phyloP scores from a whole-genome alignment of 1,140 invertebrate species.

The Elymnias hypermnestra region DNA sequence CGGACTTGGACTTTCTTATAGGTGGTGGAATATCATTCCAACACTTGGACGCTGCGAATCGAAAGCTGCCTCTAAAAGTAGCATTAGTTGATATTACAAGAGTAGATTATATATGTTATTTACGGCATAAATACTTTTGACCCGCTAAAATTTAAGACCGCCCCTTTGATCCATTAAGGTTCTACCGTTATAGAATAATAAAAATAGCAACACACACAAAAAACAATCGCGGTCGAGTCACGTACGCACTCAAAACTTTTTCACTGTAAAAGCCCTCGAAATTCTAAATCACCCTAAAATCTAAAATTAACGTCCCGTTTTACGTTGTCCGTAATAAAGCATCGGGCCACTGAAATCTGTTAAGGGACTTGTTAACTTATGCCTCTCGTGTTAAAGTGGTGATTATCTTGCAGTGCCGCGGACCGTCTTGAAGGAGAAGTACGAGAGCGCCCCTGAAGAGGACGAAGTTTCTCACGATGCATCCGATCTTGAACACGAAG shows the following conservation, averaged over 20 bases:
- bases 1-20: no score
- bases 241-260: constrained; percentile 39
- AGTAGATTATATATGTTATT: no score
- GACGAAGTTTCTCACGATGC: constrained; percentile 79
- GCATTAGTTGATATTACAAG: no score
- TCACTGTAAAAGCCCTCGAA: constrained; percentile 25
- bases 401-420: constrained; percentile 84
- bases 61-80: no score
- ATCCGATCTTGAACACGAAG: constrained; percentile 71
- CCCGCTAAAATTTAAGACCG: no score
- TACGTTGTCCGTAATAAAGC: constrained; percentile 26
- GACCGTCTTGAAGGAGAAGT: constrained; percentile 88
- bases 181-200: no score
- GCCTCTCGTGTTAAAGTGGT: constrained; percentile 25
- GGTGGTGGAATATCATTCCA: no score
- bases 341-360: constrained; percentile 19
- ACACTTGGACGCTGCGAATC: no score
- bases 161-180: no score
- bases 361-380: constrained; percentile 24
- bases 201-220: constrained; percentile 10
- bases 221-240: constrained; percentile 23
- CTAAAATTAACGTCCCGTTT: constrained; percentile 58
- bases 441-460: constrained; percentile 83
- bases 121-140: no score
- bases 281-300: constrained; percentile 46